Base-by-base conservation (phyloP, 2,888 invertebrate genomes). In the Conomelus anceps region DNA sequence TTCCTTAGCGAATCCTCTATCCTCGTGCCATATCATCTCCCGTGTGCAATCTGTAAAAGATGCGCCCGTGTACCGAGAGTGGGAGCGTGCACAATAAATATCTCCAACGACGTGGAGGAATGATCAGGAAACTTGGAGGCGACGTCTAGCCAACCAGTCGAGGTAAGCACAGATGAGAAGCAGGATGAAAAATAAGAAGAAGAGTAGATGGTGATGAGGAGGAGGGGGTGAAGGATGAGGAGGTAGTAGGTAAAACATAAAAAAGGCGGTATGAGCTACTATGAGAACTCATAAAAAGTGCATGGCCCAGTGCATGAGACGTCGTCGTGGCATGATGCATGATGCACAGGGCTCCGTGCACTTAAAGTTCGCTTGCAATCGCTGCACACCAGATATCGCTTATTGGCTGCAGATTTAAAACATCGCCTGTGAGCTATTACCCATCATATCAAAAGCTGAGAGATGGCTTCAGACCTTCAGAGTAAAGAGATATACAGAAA, bases 1-100 rank as follows among this genome's bases (percentile, higher is more conserved):
- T 63, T n/a, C 13, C 63, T n/a, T 20, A 34, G 17, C 13, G 34
- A 34, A 3, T 4, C 63, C 7, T n/a, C n/a, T n/a, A n/a, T n/a
- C 3, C 63, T 63, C 63, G 63, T 63, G 63, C 63, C 63, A 7
- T 3, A 63, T n/a, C 63, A 63, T 63, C n/a, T n/a, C n/a, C n/a
- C 4, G 63, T 63, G 63, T n/a, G 63, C 63, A 63, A 63, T 63
- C 63, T 63, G 63, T 63, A 63, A 3, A 41, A n/a, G 63, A 63
- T 63, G 63, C 63, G 63, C 63, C 34, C 34, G 17, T n/a, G 63
- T n/a, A 7, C 7, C 20, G n/a, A 63, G 63, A 63, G 63, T n/a
- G 63, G n/a, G 88, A 86, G 34, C 29, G 89, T 34, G 87, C 22
- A 22, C 23, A 41, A 88, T 88, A 88, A 88, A 88, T 88, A 88